Evolutionary conservation across 2,113 vertebrate genomes (phyloP).

Genomic region (Anolis carolinensis): DNA sequence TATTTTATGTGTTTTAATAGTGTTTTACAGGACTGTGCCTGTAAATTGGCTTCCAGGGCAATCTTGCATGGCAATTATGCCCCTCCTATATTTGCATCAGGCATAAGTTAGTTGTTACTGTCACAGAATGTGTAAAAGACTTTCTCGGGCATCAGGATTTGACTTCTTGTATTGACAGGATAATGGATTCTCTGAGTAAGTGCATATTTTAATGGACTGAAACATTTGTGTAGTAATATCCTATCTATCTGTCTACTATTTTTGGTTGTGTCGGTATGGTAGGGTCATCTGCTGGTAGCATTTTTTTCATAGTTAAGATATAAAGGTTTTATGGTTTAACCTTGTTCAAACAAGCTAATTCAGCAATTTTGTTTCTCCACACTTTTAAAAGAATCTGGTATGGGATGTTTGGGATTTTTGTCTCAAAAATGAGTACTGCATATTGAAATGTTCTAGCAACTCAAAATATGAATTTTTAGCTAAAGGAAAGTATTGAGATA

Average conservation of each 20-base stretch:
- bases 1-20: no score
- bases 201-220: not conserved
- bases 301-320: not conserved
- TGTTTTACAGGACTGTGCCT: not conserved
- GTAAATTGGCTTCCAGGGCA: not conserved
- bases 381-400: fast-evolving
- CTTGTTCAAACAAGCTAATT: not conserved
- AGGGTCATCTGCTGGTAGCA: not conserved
- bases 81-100: not conserved
- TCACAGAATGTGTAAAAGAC: not conserved
- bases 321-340: not conserved
- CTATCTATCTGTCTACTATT: not conserved
- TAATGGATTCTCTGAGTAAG: not conserved
- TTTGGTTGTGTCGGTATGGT: not conserved
- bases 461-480: constrained; percentile 41
- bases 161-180: not conserved
- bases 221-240: not conserved
- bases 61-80: not conserved
- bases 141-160: not conserved
- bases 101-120: not conserved
- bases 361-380: not conserved
- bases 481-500: constrained; percentile 18
- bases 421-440: not conserved
- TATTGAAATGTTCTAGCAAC: not conserved
- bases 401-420: not conserved